These are phyloP conservation scores for Bimastos eiseni DNA, from an alignment of 2,888 invertebrate species.

Conservation along the genomic window DNA sequence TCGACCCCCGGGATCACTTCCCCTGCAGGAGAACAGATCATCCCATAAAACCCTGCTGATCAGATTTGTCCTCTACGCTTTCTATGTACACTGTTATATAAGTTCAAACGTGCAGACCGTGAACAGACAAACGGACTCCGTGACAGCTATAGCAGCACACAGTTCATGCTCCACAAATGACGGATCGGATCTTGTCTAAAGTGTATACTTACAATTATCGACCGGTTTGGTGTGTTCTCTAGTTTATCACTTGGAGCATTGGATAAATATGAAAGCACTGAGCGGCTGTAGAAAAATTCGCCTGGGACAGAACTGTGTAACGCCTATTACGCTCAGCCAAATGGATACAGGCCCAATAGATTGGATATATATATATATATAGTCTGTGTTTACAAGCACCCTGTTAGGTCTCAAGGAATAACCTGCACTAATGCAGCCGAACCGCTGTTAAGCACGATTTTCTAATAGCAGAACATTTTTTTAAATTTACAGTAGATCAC, in stretches of 20 bases:
- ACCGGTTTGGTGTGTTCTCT: background rate
- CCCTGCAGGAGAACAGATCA: no score
- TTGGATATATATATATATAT: background rate
- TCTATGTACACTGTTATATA: background rate
- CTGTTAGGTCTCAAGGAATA: background rate
- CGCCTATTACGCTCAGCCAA: background rate
- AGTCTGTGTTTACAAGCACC: background rate
- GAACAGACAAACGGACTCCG: background rate
- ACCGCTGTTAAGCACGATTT: background rate
- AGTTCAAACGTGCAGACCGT: background rate
- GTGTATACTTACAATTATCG: background rate
- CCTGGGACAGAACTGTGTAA: background rate
- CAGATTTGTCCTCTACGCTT: no score
- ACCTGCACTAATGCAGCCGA: background rate
- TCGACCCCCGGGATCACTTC: no score
- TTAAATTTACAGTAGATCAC: no score
- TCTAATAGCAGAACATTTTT: background rate
- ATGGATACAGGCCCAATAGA: no score
- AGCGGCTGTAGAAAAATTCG: background rate
- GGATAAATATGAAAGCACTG: background rate
- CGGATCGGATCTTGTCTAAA: background rate
- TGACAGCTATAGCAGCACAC: background rate
- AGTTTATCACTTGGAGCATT: background rate
- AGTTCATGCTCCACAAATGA: background rate
- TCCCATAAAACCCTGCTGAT: no score